phyloP scores from a whole-genome alignment of 2,888 invertebrate genomes.

The Cataglyphis cursor region DNA sequence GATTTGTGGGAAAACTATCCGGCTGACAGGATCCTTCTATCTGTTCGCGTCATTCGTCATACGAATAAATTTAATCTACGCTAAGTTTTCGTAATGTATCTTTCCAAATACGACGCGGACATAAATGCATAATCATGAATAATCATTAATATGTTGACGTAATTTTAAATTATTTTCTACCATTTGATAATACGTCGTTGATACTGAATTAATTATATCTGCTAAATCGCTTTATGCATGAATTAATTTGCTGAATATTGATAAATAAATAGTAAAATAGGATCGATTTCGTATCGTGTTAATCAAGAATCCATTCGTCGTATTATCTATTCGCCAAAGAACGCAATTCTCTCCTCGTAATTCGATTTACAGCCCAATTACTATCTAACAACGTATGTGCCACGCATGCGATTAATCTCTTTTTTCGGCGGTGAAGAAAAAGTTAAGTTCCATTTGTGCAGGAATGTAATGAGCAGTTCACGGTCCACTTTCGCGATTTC shows the following conservation, averaged over 20 bases:
- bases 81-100: conserved; percentile 46
- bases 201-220: conserved; percentile 12
- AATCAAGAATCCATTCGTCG: background rate
- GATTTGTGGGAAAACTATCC: conserved; percentile 58
- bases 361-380: conserved; percentile 32
- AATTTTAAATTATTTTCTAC: conserved; percentile 21
- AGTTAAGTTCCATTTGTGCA: conserved; percentile 55
- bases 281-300: conserved; percentile 1
- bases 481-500: conserved; percentile 57
- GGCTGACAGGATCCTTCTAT: conserved; percentile 8
- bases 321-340: background rate
- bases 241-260: conserved; percentile 10
- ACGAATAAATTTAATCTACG: conserved; percentile 38
- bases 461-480: conserved; percentile 44
- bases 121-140: conserved; percentile 33
- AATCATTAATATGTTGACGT: conserved; percentile 28
- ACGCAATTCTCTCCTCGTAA: background rate
- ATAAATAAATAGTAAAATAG: background rate
- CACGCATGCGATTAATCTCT: conserved; percentile 45
- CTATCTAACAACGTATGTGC: conserved; percentile 10
- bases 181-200: background rate
- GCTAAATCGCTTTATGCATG: background rate
- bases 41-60: conserved; percentile 39
- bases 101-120: conserved; percentile 28
- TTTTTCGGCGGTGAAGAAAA: conserved; percentile 53